Evolutionary conservation across 2,113 vertebrate species (phyloP).

Genomic region (Centrocercus urophasianus): DNA sequence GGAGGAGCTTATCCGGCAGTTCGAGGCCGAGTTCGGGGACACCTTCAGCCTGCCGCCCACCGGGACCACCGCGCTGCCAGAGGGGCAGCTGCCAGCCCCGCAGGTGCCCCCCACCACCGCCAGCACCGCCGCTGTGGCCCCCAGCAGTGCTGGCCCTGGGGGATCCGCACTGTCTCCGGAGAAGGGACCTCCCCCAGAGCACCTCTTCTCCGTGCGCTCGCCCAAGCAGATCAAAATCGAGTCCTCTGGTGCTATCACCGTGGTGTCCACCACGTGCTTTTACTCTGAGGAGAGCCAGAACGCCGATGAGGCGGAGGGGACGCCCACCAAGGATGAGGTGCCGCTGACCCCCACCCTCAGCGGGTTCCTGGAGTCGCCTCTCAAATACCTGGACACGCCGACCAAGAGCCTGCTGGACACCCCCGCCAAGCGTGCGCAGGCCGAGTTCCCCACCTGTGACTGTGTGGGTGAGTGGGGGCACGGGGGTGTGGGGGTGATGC

Average conservation of each 20-base stretch:
- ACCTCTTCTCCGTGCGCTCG: slow-evolving; percentile 72
- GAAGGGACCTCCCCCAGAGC: slow-evolving; percentile 36
- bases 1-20: slow-evolving; percentile 94
- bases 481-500: too few species aligned
- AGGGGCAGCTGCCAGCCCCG: neutral
- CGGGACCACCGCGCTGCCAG: neutral
- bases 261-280: slow-evolving; percentile 94
- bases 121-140: neutral
- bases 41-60: slow-evolving; percentile 72
- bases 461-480: slow-evolving; percentile 88
- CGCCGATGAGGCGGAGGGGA: slow-evolving; percentile 77
- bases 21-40: slow-evolving; percentile 94
- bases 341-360: slow-evolving; percentile 90
- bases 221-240: slow-evolving; percentile 96
- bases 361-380: slow-evolving; percentile 94
- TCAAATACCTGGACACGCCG: slow-evolving; percentile 93
- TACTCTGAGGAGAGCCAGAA: slow-evolving; percentile 83
- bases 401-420: slow-evolving; percentile 94
- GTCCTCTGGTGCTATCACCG: slow-evolving; percentile 89
- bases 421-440: slow-evolving; percentile 89
- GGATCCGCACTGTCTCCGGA: neutral
- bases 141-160: neutral
- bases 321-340: slow-evolving; percentile 88
- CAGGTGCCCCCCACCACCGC: slow-evolving; percentile 30
- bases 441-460: slow-evolving; percentile 92